Conservation (phyloP, 1,140 invertebrate genomes). For the Drosophila santomea region DNA sequence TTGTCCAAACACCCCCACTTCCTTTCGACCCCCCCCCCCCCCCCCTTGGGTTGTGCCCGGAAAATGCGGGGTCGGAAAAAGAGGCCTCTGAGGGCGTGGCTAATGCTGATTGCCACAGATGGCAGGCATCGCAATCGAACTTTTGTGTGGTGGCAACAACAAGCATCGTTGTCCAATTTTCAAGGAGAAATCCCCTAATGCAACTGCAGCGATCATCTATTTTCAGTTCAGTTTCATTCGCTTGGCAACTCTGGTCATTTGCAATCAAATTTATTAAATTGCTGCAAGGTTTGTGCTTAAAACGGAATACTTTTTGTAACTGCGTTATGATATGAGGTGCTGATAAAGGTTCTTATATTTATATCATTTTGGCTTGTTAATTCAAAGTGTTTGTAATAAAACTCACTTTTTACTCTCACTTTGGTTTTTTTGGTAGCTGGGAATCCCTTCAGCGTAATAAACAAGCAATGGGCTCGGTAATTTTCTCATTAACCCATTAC, state of each 20-base stretch:
- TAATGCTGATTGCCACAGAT: constrained; percentile 15
- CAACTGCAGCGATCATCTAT: not conserved
- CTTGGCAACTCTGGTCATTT: not conserved
- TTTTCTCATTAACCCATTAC: constrained; percentile 43
- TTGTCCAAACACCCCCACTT: not conserved
- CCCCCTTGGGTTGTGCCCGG: too few species aligned
- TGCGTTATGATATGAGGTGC: too few species aligned
- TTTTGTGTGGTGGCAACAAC: constrained; percentile 8
- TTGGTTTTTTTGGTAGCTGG: too few species aligned
- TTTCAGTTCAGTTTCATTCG: not conserved
- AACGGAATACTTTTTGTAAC: too few species aligned
- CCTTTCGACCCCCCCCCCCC: not conserved
- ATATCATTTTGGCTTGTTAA: too few species aligned
- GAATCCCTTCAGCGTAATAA: constrained; percentile 3
- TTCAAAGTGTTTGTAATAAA: too few species aligned
- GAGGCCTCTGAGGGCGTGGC: not conserved
- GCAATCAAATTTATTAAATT: too few species aligned
- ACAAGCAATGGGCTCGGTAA: constrained; percentile 15
- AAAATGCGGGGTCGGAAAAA: not conserved
- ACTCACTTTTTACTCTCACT: not conserved
- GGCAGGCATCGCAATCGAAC: constrained; percentile 11
- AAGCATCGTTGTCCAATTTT: constrained; percentile 5
- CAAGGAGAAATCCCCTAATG: constrained; percentile 3
- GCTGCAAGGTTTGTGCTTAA: too few species aligned
- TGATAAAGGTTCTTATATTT: too few species aligned